phyloP scores from a whole-genome alignment of 2,797 vertebrate genomes.

The Aulostomus chinensis region DNA sequence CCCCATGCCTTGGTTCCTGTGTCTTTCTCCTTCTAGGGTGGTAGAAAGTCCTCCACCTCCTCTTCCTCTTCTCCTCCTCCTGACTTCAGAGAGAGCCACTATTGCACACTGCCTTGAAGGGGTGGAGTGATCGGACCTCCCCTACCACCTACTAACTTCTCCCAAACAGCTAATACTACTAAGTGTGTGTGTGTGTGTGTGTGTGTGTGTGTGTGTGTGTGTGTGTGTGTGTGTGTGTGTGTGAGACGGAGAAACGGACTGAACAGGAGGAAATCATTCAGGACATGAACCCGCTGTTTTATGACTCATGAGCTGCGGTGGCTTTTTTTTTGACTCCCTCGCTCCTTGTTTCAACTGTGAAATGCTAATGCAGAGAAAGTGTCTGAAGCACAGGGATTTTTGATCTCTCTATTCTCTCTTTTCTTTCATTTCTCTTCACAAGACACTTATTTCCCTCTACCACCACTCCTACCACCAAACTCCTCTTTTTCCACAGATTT shows the following conservation, averaged over 20 bases:
- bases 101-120: constrained; percentile 54
- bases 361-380: constrained; percentile 1
- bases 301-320: constrained; percentile 4
- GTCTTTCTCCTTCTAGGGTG: constrained; percentile 67
- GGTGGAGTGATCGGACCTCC: constrained; percentile 41
- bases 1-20: constrained; percentile 28
- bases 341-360: constrained; percentile 7
- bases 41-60: constrained; percentile 68
- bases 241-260: background rate
- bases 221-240: constrained; percentile 1
- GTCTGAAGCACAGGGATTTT: constrained; percentile 35
- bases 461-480: background rate
- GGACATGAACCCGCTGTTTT: constrained; percentile 3
- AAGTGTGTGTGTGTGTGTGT: background rate
- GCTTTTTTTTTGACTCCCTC: constrained; percentile 16
- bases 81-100: constrained; percentile 71
- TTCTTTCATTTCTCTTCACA: background rate
- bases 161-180: constrained; percentile 10
- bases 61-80: constrained; percentile 56
- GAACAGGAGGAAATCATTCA: background rate
- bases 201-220: background rate
- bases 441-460: background rate
- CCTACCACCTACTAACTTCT: constrained; percentile 43
- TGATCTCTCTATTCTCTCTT: constrained; percentile 54
- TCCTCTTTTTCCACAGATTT: background rate